Base-by-base conservation (phyloP, 2,888 invertebrate genomes). In the Drosophila rellima region DNA sequence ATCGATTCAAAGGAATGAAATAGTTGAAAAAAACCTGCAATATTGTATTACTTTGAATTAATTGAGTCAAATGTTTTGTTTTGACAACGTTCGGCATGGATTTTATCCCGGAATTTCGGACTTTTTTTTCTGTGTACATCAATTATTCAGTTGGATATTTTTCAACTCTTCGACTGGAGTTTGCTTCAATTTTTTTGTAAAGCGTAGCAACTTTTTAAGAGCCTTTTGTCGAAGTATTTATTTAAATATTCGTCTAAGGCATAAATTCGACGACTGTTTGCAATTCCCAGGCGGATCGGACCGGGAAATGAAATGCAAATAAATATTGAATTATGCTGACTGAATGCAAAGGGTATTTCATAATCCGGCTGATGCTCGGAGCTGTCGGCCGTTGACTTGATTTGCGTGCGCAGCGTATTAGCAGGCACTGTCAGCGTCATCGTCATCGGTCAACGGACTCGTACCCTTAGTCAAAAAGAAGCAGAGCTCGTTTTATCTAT, bases 381-480 rank as follows among this genome's bases (percentile, higher is more conserved):
- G 15, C 33, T 33, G 60, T 10, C 50, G 37, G 15, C 15, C 47
- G 52, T 15, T 60, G 59, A 37, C 56, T 26, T 26, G 60, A 61
- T 48, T 74, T 70, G 67, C 75, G 75, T 75, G 75, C 64, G 20
- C 48, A 62, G 39, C 40, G 57, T 64, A 74, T 74, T 70, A 74
- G 75, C 71, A 75, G 50, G 71, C 71, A 61, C 65, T 72, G 72
- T 70, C 54, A 50, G 11, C 47, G 26, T 31, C 26, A 71, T 60
- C 65, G 47, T 52, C 60, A 56, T 54, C 61, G 72, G 72, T 72
- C 72, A 70, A 70, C 47, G 65, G 45, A 59, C 63, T 26, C 26
- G 26, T 7, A 7, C 35, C 23, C 15, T n/a, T n/a, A n/a, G n/a
- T 0, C 1, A 33, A 20, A 29, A 26, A 40, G 17, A 17, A 52